Percentiles rank a stretch among this genome's conserved stretches.
Evolutionary conservation across 2,797 vertebrate genomes (phyloP).

Genomic region (Ispidina lecontei): DNA sequence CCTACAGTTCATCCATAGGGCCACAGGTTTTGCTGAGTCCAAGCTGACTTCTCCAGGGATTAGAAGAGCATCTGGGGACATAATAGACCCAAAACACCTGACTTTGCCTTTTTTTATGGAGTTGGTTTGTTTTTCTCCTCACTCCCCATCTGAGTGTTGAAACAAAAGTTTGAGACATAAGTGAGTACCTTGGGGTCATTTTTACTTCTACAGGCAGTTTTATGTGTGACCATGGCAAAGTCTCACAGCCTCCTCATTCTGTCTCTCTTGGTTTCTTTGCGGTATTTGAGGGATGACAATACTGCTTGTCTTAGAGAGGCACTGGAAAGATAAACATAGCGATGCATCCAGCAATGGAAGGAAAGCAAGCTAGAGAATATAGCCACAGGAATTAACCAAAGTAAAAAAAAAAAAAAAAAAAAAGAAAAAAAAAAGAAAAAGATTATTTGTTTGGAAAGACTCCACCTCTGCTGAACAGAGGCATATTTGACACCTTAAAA

Average conservation of each 20-base stretch:
- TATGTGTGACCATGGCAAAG: neutral
- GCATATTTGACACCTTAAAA: neutral
- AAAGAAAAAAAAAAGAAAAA: neutral
- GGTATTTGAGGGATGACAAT: neutral
- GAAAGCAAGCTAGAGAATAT: neutral
- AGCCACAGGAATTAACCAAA: slow-evolving; percentile 2
- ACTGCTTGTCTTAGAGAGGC: neutral
- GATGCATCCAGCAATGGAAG: neutral
- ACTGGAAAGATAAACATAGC: neutral
- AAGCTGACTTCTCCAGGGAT: neutral
- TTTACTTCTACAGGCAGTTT: neutral
- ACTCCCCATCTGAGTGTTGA: neutral
- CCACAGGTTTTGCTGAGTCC: neutral
- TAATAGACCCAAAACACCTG: neutral
- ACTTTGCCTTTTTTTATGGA: neutral
- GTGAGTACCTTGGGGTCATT: neutral
- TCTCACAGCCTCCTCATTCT: neutral
- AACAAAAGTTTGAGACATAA: neutral
- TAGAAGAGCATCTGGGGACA: rapidly evolving
- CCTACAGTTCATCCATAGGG: neutral
- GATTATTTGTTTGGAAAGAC: neutral
- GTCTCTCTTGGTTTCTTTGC: neutral
- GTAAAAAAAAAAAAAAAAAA: neutral
- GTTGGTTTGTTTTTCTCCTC: neutral
- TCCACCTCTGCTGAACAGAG: neutral